Conservation (phyloP, 92 coral and sea anemone genomes). For the Palythoa caribaeorum region DNA sequence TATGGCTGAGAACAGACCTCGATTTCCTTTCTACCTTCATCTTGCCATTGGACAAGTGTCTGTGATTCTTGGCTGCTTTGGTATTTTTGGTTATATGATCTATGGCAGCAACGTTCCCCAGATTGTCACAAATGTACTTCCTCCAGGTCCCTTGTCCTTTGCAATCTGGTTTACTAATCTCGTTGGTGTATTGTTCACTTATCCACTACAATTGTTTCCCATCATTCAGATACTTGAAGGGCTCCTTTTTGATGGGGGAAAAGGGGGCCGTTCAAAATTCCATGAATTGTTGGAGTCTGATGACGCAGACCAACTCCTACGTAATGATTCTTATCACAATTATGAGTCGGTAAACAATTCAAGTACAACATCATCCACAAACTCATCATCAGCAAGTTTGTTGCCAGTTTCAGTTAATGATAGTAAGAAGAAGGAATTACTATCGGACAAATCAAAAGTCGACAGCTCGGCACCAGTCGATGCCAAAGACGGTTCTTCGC, state of each 20-base stretch:
- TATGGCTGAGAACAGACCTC: conserved; percentile 90
- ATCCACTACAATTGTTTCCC: conserved; percentile 92
- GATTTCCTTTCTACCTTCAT: conserved; percentile 87
- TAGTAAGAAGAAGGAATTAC: neutral
- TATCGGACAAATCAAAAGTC: conserved; percentile 16
- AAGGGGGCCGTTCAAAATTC: conserved; percentile 23
- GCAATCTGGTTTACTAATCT: conserved; percentile 79
- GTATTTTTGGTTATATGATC: conserved; percentile 83
- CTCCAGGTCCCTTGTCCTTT: conserved; percentile 74
- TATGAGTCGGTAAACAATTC: conserved; percentile 4
- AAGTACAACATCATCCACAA: neutral
- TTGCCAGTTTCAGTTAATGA: conserved; percentile 29
- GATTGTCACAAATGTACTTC: conserved; percentile 84
- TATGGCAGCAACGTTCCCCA: conserved; percentile 82
- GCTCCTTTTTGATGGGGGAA: conserved; percentile 74
- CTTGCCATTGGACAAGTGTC: conserved; percentile 81
- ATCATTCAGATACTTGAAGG: conserved; percentile 87
- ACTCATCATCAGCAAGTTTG: neutral
- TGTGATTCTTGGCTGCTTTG: conserved; percentile 82
- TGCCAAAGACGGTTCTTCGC: neutral
- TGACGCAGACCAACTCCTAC: conserved; percentile 14
- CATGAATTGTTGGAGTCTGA: conserved; percentile 20
- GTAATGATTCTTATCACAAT: neutral
- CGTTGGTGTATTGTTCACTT: conserved; percentile 86
- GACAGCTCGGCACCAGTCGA: neutral